Base-by-base conservation (phyloP, 2,797 vertebrate species). In the Oreochromis mossambicus region DNA sequence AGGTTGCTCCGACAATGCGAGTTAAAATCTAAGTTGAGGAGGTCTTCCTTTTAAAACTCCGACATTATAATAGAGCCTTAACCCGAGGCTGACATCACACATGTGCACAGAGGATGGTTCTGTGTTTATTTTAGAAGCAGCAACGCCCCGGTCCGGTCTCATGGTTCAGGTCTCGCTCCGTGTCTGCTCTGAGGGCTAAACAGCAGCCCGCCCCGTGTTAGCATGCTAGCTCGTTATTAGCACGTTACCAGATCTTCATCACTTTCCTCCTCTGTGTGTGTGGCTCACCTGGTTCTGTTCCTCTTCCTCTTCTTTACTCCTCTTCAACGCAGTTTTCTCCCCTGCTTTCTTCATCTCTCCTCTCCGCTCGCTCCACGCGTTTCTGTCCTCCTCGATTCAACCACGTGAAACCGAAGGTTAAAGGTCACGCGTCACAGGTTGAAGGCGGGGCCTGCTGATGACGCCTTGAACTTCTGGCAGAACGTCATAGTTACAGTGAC, bases 311-410 rank as follows among this genome's bases (percentile, higher is more conserved):
- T 89, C 83, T 4, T 82, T 87, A 6, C 80, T 92, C 79, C 92
- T 89, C 91, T 93, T 95, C 73, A 90, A 95, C 26, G 14, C 50
- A 3, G 19, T 89, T 79, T 85, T 92, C 26, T 82, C 63, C 0
- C 1, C 9, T 1, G n/a, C 26, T 70, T 90, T 92, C 55, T 89
- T 83, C 84, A 80, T 78, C 2, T 58, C 32, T 6, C 12, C 5
- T 50, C 2, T 51, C n/a, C 38, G 8, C 4, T 70, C 29, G 2
- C 14, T 63, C 58, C 50, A 38, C 88, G 81, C 82, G 89, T 82
- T 85, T 26, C 36, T 11, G 3, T 79, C 12, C 75, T 52, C 88
- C 77, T 86, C 90, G 87, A 92, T 90, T 34, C 5, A 15, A 8
- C 84, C 88, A 91, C 84, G 90, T 92, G 89, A 9, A 5, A 4